Conservation (phyloP, 2,888 invertebrate species). For the Lissocephala sabroskyi region DNA sequence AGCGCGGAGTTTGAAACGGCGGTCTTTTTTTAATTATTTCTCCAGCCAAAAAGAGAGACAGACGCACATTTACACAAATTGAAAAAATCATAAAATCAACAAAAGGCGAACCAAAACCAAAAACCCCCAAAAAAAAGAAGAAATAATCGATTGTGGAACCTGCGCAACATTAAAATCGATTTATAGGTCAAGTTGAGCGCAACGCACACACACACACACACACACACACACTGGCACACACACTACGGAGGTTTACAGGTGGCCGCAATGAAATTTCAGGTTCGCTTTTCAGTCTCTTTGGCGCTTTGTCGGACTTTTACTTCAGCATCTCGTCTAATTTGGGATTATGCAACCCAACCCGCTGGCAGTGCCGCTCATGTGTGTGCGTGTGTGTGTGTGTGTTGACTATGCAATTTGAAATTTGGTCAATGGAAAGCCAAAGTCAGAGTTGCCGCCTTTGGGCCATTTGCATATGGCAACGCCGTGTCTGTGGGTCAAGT, state of each 20-base stretch:
- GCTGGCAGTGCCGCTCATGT: too few relatives aligned
- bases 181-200: slow-evolving; percentile 68
- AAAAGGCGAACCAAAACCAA: too few relatives aligned
- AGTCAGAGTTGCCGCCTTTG: not conserved
- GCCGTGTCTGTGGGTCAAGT: slow-evolving; percentile 53
- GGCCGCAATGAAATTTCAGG: slow-evolving; percentile 34
- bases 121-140: too few relatives aligned
- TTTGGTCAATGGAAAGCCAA: slow-evolving; percentile 28
- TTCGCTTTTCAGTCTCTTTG: too few relatives aligned
- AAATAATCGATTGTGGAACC: slow-evolving; percentile 48
- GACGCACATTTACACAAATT: not conserved
- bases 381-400: not conserved
- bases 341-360: slow-evolving; percentile 48
- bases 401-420: slow-evolving; percentile 25
- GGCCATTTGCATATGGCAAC: slow-evolving; percentile 14
- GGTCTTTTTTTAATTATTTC: too few relatives aligned
- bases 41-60: slow-evolving; percentile 6
- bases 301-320: slow-evolving; percentile 55
- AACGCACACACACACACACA: slow-evolving; percentile 3
- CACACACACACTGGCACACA: not conserved
- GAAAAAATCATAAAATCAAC: too few relatives aligned
- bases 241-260: too few relatives aligned
- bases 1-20: too few relatives aligned
- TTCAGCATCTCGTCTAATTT: slow-evolving; percentile 54
- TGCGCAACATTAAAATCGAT: slow-evolving; percentile 61